Evolutionary conservation across 2,888 invertebrate genomes (phyloP), one percentile per base, ranked within the genome.

Genomic region (Platypus cylindrus): DNA sequence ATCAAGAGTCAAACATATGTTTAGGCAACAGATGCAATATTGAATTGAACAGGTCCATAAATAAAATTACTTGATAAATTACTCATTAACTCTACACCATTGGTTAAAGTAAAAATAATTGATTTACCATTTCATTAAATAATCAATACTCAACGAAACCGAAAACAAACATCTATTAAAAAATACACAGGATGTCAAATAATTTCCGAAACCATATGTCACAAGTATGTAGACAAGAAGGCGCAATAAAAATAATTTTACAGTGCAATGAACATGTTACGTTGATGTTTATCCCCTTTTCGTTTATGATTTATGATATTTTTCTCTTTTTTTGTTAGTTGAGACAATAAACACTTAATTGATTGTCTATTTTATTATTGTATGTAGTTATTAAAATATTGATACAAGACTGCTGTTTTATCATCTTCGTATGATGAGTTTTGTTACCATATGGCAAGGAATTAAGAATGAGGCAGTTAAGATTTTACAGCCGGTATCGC

Each of bases 281-380:
- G 31, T 32, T 26, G 26, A 15, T 30, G 35, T 29, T 35, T 32
- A 32, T 31, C 18, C 27, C 28, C 67, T 68, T 66, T 29, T 36
- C 66, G 67, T 67, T 66, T 66, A 67, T 67, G 68, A 69, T 68
- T 69, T 68, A 67, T 63, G 59, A 66, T 66, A 66, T 65, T 66
- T 64, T n/a, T n/a, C n/a, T n/a, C n/a, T n/a, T n/a, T n/a, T n/a
- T n/a, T n/a, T n/a, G n/a, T 66, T 64, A 67, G 67, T 68, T 67
- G 41, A 34, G 38, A 43, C 38, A 44, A 47, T 68, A 70, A 69
- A 69, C 70, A 68, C 65, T 62, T 63, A 60, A 63, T 64, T 65
- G 64, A 67, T 68, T 66, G 15, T 9, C 7, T 27, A 20, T 65
- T 64, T 68, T 68, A 69, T 69, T 68, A 68, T 67, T 69, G 69